Evolutionary conservation across 2,113 vertebrate genomes (phyloP).

Genomic region (Cinclus cinclus): DNA sequence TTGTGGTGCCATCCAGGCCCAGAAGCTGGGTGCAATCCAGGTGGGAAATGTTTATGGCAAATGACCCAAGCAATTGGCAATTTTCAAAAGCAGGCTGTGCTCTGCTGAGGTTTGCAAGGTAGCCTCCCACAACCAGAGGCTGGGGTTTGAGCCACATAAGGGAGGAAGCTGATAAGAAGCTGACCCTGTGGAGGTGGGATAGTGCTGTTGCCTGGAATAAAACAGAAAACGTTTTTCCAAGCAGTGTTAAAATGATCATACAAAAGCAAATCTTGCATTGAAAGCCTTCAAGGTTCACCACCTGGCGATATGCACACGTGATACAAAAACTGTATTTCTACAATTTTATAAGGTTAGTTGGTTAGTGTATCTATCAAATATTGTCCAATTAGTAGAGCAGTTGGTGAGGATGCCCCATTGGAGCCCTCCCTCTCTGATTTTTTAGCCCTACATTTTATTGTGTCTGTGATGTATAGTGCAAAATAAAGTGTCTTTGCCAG

Average conservation of each 20-base stretch:
- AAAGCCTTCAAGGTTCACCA: neutral
- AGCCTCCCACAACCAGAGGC: neutral
- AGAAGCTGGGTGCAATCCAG: neutral
- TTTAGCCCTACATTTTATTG: too few relatives aligned
- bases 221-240: neutral
- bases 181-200: neutral
- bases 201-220: neutral
- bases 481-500: neutral
- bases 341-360: neutral
- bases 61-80: too few relatives aligned
- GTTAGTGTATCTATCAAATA: neutral
- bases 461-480: neutral
- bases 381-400: neutral
- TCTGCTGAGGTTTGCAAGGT: neutral
- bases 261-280: neutral
- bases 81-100: neutral
- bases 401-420: neutral
- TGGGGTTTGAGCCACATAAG: neutral
- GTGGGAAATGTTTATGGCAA: neutral
- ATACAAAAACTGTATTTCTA: neutral
- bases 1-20: neutral
- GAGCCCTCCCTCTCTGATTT: neutral
- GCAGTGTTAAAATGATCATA: neutral
- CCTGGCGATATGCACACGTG: accelerated
- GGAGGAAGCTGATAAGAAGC: neutral